phyloP scores from a whole-genome alignment of 35 echinoderm and acorn worm species.

The Apostichopus japonicus region DNA sequence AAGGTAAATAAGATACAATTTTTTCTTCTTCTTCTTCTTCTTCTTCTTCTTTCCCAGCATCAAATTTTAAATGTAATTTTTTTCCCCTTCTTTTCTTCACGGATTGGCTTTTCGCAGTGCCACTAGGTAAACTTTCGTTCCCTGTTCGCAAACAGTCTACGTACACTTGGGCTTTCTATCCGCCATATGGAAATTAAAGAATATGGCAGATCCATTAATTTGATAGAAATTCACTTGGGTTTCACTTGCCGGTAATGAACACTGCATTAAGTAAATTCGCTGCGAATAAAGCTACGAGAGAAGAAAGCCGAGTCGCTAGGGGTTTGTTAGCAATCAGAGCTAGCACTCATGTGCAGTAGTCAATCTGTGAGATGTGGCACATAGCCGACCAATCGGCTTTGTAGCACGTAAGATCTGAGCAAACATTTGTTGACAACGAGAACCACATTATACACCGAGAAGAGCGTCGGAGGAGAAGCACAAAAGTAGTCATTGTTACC shows the following conservation, averaged over 20 bases:
- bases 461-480: not conserved
- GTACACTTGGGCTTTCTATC: conserved; percentile 40
- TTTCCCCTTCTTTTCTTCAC: not conserved
- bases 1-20: conserved; percentile 15
- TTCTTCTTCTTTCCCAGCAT: not conserved
- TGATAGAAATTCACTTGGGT: conserved; percentile 62
- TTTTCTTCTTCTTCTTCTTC: not conserved
- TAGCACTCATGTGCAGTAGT: conserved; percentile 40
- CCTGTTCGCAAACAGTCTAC: conserved; percentile 42
- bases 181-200: conserved; percentile 47
- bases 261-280: conserved; percentile 61
- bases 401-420: conserved; percentile 15
- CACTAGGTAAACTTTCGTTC: conserved; percentile 50
- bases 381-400: conserved; percentile 51
- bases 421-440: conserved; percentile 28
- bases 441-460: not conserved
- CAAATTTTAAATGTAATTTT: conserved; percentile 21
- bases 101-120: conserved; percentile 17
- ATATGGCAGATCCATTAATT: conserved; percentile 57
- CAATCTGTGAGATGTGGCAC: conserved; percentile 41
- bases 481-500: not conserved
- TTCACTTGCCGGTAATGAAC: conserved; percentile 59
- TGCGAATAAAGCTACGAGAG: conserved; percentile 3
- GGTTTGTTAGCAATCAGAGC: conserved; percentile 30
- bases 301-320: conserved; percentile 35